These are phyloP conservation scores for Sebastolobus altivelis DNA, from an alignment of 2,797 vertebrate species.

Conservation along the genomic window DNA sequence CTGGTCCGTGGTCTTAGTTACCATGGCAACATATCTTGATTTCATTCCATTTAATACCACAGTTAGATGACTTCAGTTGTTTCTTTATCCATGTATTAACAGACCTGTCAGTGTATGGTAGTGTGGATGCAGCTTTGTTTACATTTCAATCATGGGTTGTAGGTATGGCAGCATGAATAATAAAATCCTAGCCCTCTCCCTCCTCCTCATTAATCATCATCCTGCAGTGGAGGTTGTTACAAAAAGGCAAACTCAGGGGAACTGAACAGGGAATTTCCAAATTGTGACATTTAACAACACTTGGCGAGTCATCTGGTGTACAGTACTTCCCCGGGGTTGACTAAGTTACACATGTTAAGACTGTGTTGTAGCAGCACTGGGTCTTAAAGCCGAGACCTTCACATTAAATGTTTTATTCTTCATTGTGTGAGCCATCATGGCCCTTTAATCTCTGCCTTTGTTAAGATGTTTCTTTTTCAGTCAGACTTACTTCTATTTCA, in stretches of 20 bases:
- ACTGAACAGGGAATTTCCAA: slow-evolving; percentile 66
- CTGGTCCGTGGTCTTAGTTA: slow-evolving; percentile 3
- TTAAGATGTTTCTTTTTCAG: neutral
- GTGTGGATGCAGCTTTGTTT: slow-evolving; percentile 30
- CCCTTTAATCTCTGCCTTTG: slow-evolving; percentile 1
- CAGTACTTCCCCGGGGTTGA: slow-evolving; percentile 48
- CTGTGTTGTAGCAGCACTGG: slow-evolving; percentile 25
- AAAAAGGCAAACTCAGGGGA: slow-evolving; percentile 39
- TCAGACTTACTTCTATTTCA: neutral
- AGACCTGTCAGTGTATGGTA: neutral
- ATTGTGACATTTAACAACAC: slow-evolving; percentile 60
- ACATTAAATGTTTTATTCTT: slow-evolving; percentile 6
- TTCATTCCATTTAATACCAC: slow-evolving; percentile 13
- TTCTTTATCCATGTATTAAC: slow-evolving; percentile 14
- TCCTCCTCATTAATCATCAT: slow-evolving; percentile 52
- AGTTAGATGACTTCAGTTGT: neutral
- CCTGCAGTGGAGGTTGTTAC: slow-evolving; percentile 27
- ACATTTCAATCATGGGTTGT: slow-evolving; percentile 16
- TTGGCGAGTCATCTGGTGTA: slow-evolving; percentile 47
- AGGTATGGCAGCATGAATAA: slow-evolving; percentile 10
- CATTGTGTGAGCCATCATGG: slow-evolving; percentile 1
- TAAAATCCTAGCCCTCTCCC: neutral
- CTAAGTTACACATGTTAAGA: slow-evolving; percentile 43
- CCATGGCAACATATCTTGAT: slow-evolving; percentile 17
- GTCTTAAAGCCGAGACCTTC: slow-evolving; percentile 14